Evolutionary conservation across 2,888 invertebrate genomes (phyloP).

Genomic region (Odontocolon sp.): DNA sequence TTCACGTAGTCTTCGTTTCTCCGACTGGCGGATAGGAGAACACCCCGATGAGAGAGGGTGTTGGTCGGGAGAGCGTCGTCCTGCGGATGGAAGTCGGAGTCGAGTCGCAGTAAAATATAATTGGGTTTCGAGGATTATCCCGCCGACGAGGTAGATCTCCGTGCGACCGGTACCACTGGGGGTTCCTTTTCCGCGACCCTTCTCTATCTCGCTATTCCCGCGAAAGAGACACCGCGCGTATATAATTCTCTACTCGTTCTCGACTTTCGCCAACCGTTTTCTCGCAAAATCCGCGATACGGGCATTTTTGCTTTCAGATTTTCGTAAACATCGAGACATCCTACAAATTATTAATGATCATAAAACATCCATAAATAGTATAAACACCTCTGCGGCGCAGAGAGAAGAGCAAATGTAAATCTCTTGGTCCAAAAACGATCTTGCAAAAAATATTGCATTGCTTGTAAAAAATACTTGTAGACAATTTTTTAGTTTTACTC

Average conservation of each 20-base stretch:
- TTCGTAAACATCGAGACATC: conserved; percentile 1
- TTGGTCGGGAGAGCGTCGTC: conserved; percentile 49
- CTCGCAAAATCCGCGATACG: conserved; percentile 26
- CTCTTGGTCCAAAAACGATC: too few species aligned
- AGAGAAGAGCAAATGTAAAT: too few species aligned
- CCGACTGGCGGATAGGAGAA: conserved; percentile 17
- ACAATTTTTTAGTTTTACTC: too few species aligned
- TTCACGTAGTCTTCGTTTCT: conserved; percentile 72
- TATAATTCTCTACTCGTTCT: conserved; percentile 44
- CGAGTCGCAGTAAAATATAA: conserved; percentile 81
- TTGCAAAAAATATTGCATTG: too few species aligned
- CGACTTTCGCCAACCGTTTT: conserved; percentile 43
- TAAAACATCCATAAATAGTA: conserved; percentile 18
- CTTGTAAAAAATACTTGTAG: too few species aligned
- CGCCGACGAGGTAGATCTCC: conserved; percentile 79
- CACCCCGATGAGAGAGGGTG: not conserved
- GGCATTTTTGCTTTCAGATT: conserved; percentile 1
- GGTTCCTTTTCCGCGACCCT: conserved; percentile 50
- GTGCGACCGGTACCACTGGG: conserved; percentile 70
- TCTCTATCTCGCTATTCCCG: conserved; percentile 21
- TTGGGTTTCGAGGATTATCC: conserved; percentile 81
- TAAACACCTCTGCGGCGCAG: too few species aligned
- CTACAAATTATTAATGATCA: conserved; percentile 26
- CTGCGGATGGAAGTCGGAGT: conserved; percentile 78
- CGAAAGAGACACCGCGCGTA: conserved; percentile 29